Evolutionary conservation across 2,888 invertebrate genomes (phyloP).

Genomic region (Drosophila paranaensis): DNA sequence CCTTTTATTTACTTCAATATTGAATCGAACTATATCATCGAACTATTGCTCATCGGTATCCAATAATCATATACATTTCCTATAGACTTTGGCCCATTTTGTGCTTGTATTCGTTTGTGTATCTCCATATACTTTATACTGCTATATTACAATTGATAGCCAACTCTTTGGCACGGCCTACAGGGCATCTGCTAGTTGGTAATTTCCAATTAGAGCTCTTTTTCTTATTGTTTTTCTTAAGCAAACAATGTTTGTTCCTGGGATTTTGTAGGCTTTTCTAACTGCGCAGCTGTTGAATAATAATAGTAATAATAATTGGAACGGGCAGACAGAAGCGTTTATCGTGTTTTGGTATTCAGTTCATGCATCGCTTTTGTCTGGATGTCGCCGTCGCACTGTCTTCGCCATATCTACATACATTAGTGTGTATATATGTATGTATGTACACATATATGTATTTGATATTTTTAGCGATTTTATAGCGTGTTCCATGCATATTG

Average conservation of each 20-base stretch:
- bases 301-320: slow-evolving; percentile 30
- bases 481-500: slow-evolving; percentile 18
- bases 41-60: too few species aligned
- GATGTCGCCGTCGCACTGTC: slow-evolving; percentile 2
- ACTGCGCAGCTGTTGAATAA: slow-evolving; percentile 42
- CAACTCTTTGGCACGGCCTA: too few species aligned
- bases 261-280: slow-evolving; percentile 8
- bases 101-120: too few species aligned
- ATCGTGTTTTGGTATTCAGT: slow-evolving; percentile 12
- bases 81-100: too few species aligned
- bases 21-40: too few species aligned
- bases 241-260: slow-evolving; percentile 17
- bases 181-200: neutral
- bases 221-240: slow-evolving; percentile 7
- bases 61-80: too few species aligned
- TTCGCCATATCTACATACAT: neutral
- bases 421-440: neutral
- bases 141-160: too few species aligned
- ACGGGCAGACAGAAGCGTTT: slow-evolving; percentile 42
- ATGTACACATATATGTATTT: slow-evolving; percentile 1
- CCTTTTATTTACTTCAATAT: too few species aligned
- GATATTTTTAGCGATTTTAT: slow-evolving; percentile 47
- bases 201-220: neutral
- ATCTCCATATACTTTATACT: too few species aligned
- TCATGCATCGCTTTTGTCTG: slow-evolving; percentile 15